A percentile compares a stretch with the other conserved stretches of the same genome.
These are phyloP conservation scores for Tetanocera ferruginea DNA, from an alignment of 2,888 invertebrate species.

Conservation along the genomic window DNA sequence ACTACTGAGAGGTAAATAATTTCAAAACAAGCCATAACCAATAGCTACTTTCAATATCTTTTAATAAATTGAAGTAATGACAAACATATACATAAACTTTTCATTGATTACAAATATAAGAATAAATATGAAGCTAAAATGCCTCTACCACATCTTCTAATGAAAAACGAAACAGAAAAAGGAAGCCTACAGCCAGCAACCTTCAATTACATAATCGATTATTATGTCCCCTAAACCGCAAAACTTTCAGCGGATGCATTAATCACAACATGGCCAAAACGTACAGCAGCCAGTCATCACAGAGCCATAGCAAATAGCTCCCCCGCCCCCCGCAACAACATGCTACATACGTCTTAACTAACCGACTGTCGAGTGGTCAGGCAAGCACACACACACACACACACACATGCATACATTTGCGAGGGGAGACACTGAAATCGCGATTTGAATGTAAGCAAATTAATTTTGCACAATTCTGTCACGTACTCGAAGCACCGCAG, in stretches of 20 bases:
- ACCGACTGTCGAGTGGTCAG: not conserved
- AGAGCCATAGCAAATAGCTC: not conserved
- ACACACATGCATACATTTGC: too few relatives aligned
- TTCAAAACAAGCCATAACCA: too few relatives aligned
- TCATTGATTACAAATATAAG: too few relatives aligned
- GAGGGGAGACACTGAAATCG: not conserved
- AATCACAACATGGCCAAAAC: slow-evolving; percentile 20
- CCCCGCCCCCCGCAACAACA: not conserved
- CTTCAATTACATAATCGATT: slow-evolving; percentile 32
- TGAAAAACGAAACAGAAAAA: too few relatives aligned
- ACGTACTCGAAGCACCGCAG: slow-evolving; percentile 13
- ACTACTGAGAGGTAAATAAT: too few relatives aligned
- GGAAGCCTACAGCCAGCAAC: not conserved
- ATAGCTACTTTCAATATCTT: too few relatives aligned
- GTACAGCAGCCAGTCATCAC: not conserved
- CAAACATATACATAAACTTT: too few relatives aligned
- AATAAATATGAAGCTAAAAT: too few relatives aligned
- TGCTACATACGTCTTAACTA: slow-evolving; percentile 5
- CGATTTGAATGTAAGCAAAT: slow-evolving; percentile 25
- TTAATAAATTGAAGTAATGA: too few relatives aligned
- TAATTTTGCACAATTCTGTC: slow-evolving; percentile 37
- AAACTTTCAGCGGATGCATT: slow-evolving; percentile 34
- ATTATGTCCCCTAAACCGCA: slow-evolving; percentile 29
- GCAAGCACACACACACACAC: not conserved
- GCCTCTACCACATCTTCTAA: too few relatives aligned